Evolutionary conservation across 2,888 invertebrate species (phyloP).

Genomic region (Cetonia aurata): DNA sequence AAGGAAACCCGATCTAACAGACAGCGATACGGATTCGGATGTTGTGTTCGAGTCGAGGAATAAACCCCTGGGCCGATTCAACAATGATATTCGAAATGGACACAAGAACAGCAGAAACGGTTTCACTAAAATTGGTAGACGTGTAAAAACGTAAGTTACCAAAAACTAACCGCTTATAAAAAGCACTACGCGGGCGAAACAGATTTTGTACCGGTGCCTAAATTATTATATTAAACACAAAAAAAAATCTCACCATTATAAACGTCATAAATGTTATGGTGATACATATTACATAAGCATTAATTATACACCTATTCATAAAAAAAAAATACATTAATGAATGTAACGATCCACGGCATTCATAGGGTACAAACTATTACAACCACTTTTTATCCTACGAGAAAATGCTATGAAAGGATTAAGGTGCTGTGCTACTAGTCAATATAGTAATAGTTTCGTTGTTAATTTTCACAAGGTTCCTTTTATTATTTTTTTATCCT

Average conservation of each 20-base stretch:
- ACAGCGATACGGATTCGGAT: constrained; percentile 88
- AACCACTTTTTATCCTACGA: no score
- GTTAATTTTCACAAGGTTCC: constrained; percentile 10
- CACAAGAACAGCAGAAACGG: constrained; percentile 70
- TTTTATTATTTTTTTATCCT: not conserved
- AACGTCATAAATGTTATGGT: constrained; percentile 8
- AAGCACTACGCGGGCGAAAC: constrained; percentile 29
- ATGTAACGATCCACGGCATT: no score
- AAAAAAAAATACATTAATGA: no score
- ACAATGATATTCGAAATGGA: constrained; percentile 72
- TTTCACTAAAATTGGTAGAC: constrained; percentile 67
- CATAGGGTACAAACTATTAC: no score
- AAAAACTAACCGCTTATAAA: not conserved
- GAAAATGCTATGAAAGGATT: not conserved
- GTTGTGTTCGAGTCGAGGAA: constrained; percentile 83
- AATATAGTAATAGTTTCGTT: constrained; percentile 20
- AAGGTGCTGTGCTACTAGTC: constrained; percentile 28
- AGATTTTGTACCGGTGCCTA: constrained; percentile 43
- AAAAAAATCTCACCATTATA: not conserved
- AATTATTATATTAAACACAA: constrained; percentile 15
- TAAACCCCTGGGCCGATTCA: constrained; percentile 68
- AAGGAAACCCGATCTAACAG: constrained; percentile 76
- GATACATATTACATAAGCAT: constrained; percentile 7
- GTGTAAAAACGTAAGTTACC: constrained; percentile 69
- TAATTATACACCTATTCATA: no score